Conservation (phyloP, 2,888 invertebrate genomes). For the Xestia c-nigrum region DNA sequence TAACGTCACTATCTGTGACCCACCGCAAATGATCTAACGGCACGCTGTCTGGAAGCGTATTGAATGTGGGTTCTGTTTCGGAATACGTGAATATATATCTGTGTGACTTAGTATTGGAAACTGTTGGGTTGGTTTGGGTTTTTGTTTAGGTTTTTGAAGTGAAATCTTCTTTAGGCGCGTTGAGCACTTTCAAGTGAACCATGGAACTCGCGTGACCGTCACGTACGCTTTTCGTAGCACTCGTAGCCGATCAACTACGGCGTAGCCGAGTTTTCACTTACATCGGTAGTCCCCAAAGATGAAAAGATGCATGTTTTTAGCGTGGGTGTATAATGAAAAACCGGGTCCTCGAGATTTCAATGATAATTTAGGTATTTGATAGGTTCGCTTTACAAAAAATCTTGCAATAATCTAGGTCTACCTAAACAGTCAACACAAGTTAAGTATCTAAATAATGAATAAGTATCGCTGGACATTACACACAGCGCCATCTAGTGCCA, state of each 20-base stretch:
- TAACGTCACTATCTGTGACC: constrained; percentile 59
- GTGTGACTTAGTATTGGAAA: constrained; percentile 32
- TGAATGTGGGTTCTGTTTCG: constrained; percentile 64
- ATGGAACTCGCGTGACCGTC: too few relatives aligned
- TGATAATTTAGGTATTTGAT: background rate
- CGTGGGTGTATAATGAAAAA: background rate
- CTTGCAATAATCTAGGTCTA: background rate
- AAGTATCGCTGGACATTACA: too few relatives aligned
- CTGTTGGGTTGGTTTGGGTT: constrained; percentile 19
- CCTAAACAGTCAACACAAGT: too few relatives aligned
- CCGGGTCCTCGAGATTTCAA: too few relatives aligned
- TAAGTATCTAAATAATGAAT: too few relatives aligned
- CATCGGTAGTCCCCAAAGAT: too few relatives aligned
- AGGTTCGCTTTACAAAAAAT: background rate
- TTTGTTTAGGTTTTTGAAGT: background rate
- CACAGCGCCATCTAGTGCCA: too few relatives aligned
- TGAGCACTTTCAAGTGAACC: too few relatives aligned
- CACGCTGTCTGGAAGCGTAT: constrained; percentile 63
- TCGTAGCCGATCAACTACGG: too few relatives aligned
- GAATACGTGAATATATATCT: constrained; percentile 51
- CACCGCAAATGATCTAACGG: constrained; percentile 77
- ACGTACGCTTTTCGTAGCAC: too few relatives aligned
- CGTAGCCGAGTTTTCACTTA: too few relatives aligned
- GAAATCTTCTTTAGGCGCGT: too few relatives aligned
- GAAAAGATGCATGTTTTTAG: background rate